Evolutionary conservation across 2,888 invertebrate species (phyloP), one percentile per base, ranked within the genome.

Genomic region (Polyommatus icarus): DNA sequence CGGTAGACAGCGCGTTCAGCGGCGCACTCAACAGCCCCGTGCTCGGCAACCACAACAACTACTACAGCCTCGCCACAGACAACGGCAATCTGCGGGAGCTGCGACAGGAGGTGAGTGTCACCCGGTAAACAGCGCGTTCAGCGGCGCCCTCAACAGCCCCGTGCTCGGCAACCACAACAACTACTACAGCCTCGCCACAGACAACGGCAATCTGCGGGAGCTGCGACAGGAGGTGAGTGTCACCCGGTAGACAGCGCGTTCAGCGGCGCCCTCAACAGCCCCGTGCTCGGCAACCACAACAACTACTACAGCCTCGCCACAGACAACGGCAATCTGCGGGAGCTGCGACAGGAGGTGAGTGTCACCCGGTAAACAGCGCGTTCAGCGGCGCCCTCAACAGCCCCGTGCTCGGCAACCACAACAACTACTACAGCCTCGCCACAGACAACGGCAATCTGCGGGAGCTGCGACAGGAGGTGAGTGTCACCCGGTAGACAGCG

Each of bases 61-160:
- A 73, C 75, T 59, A 40, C 73, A 73, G 71, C 78, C 73, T 79
- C 77, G 75, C 78, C 78, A 78, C 80, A 84, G 88, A 80, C 36
- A 80, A 81, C 75, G 88, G 95, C 8, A 95, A 96, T 10, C 92
- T 96, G 10, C 94, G 96, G 79, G 97, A 97, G 87, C 91, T 98
- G 79, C 95, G 97, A 77, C 97, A 98, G 67, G 67, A 67, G 67
- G 67, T 67, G 32, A 15, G 32, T 32, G 32, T 32, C 32, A 32
- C 32, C 32, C 32, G 32, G 32, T 32, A 32, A 3, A 82, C 83
- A 80, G 82, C 57, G 84, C 81, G 36, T 81, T 80, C 18, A 87
- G 86, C 20, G 88, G 87, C 67, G 79, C 81, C 4, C 79, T 80
- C 78, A 80, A 72, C 59, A 72, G 72, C 18, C 77, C 77, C 73